A percentile compares a stretch with the other conserved stretches of the same genome.
These are phyloP conservation scores for Mormyrus hasselquistii DNA, from an alignment of 2,797 vertebrate genomes.

Conservation along the genomic window DNA sequence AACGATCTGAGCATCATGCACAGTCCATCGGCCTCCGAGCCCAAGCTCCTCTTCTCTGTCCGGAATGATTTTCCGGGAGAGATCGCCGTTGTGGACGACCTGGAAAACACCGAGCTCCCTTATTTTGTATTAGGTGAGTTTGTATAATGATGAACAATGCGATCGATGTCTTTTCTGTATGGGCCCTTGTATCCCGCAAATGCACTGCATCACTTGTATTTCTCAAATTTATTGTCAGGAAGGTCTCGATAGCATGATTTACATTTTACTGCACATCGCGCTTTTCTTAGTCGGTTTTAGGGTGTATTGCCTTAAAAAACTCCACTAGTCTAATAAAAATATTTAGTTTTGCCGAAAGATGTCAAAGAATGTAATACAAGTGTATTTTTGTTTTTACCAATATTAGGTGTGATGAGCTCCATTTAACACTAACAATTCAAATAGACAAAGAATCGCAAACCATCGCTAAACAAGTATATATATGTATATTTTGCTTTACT, in stretches of 20 bases:
- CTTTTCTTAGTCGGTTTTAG: neutral
- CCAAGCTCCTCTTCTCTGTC: slow-evolving; percentile 98
- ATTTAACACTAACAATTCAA: neutral
- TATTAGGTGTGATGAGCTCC: neutral
- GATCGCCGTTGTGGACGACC: slow-evolving; percentile 91
- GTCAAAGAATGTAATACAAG: neutral
- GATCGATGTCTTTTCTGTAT: neutral
- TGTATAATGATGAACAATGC: neutral
- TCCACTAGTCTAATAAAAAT: neutral
- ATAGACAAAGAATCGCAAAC: neutral
- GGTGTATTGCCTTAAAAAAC: neutral
- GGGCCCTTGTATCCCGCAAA: neutral
- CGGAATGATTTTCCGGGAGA: slow-evolving; percentile 95
- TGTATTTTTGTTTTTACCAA: neutral
- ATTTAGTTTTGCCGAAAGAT: neutral
- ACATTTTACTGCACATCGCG: neutral
- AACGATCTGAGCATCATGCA: slow-evolving; percentile 99
- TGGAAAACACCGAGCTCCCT: slow-evolving; percentile 97
- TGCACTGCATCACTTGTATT: neutral
- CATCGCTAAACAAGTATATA: neutral
- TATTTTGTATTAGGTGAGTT: slow-evolving; percentile 93
- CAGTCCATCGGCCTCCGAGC: slow-evolving; percentile 94
- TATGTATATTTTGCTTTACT: neutral
- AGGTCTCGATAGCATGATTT: neutral
- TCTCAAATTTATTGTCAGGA: slow-evolving; percentile 5